These are phyloP conservation scores for Noctuana brunneofusca DNA, from an alignment of 2,888 invertebrate genomes.

Conservation along the genomic window DNA sequence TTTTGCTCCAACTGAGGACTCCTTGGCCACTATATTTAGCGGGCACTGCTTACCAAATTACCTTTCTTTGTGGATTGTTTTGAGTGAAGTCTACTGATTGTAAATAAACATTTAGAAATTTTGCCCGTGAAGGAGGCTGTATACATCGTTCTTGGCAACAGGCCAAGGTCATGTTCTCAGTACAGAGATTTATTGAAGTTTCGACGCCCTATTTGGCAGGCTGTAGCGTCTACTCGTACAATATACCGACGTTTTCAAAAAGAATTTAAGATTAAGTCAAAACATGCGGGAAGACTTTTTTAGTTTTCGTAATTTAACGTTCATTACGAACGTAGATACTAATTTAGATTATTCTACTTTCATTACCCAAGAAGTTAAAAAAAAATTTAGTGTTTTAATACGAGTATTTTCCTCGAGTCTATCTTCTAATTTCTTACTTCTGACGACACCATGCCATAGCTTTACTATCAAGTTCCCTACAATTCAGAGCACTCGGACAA, in stretches of 20 bases:
- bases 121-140: constrained; percentile 6
- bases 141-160: constrained; percentile 15
- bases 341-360: not conserved
- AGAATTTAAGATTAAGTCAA: not conserved
- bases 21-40: too few species aligned
- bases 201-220: constrained; percentile 27
- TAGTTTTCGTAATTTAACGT: too few species aligned
- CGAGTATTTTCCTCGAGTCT: too few species aligned
- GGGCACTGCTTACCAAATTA: too few species aligned
- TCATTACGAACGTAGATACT: too few species aligned
- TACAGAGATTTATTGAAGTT: constrained; percentile 23
- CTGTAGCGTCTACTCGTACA: not conserved
- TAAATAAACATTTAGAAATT: not conserved
- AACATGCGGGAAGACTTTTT: not conserved
- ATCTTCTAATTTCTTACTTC: too few species aligned
- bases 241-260: not conserved
- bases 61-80: too few species aligned
- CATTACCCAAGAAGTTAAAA: too few species aligned
- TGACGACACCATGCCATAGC: not conserved
- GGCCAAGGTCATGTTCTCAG: constrained; percentile 27
- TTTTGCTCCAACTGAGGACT: too few species aligned
- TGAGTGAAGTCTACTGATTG: too few species aligned
- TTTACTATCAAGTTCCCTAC: constrained; percentile 7
- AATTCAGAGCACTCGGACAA: constrained; percentile 14
- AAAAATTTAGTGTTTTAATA: too few species aligned